Evolutionary conservation across 2,797 vertebrate genomes (phyloP).

Genomic region (Tenualosa ilisha): DNA sequence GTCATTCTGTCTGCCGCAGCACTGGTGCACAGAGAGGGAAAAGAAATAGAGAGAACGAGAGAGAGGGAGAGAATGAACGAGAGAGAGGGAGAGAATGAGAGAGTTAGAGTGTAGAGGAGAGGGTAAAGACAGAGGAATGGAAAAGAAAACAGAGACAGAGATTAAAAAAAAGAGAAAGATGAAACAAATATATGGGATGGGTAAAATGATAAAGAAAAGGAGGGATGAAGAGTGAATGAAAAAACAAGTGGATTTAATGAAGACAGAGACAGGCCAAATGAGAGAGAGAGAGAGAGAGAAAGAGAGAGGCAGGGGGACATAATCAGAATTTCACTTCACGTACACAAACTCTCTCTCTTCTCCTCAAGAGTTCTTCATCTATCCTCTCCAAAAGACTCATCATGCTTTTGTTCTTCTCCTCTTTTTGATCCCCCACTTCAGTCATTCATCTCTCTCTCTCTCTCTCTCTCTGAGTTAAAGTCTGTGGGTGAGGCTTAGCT

Average conservation of each 20-base stretch:
- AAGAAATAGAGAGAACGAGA: background rate
- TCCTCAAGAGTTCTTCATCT: background rate
- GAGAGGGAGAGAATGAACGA: background rate
- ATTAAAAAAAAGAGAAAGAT: background rate
- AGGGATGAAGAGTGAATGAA: background rate
- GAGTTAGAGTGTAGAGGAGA: background rate
- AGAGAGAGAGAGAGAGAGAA: too few relatives aligned
- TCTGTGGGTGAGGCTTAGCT: background rate
- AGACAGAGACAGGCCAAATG: background rate
- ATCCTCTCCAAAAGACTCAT: background rate
- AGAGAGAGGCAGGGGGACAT: background rate
- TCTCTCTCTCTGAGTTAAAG: background rate
- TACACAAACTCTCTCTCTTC: background rate
- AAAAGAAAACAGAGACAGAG: background rate
- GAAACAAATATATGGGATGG: background rate
- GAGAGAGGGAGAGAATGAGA: background rate
- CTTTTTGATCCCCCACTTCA: background rate
- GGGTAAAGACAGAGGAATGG: background rate
- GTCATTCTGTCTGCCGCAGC: slow-evolving; percentile 77
- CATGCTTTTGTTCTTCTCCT: background rate
- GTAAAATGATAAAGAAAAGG: too few relatives aligned
- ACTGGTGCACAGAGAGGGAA: slow-evolving; percentile 53
- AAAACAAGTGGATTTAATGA: background rate
- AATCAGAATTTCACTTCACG: background rate
- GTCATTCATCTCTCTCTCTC: background rate